Evolutionary conservation across 2,888 invertebrate species (phyloP).

Genomic region (Torymus texanus): DNA sequence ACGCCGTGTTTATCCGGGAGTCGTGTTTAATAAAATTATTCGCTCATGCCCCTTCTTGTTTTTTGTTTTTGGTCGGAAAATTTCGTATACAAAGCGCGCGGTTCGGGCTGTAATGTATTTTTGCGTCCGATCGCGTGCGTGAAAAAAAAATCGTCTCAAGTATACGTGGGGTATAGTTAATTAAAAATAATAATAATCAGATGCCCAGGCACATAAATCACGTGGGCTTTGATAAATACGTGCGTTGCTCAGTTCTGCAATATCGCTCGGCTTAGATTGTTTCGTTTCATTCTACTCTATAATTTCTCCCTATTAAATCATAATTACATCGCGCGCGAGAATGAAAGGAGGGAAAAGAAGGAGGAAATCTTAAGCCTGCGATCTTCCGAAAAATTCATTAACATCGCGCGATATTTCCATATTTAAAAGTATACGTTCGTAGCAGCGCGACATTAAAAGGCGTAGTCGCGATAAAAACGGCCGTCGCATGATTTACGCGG

Average conservation of each 20-base stretch:
- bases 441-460: slow-evolving; percentile 12
- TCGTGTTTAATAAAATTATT: too few species aligned
- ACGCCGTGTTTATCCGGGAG: too few species aligned
- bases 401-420: slow-evolving; percentile 31
- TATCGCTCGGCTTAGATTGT: slow-evolving; percentile 18
- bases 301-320: slow-evolving; percentile 30
- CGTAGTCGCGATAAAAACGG: slow-evolving; percentile 35
- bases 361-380: not conserved
- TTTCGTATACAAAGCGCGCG: not conserved
- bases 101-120: not conserved
- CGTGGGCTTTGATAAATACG: slow-evolving; percentile 10
- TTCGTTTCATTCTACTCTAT: slow-evolving; percentile 13
- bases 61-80: too few species aligned
- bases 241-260: not conserved
- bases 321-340: slow-evolving; percentile 3
- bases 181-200: slow-evolving; percentile 29
- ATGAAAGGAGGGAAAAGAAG: not conserved
- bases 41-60: too few species aligned
- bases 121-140: too few species aligned
- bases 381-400: slow-evolving; percentile 45
- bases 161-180: not conserved
- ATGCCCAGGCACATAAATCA: not conserved
- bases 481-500: slow-evolving; percentile 33
- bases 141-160: too few species aligned
- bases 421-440: slow-evolving; percentile 24